Conservation (phyloP, 1,140 invertebrate species). For the Cydia amplana region DNA sequence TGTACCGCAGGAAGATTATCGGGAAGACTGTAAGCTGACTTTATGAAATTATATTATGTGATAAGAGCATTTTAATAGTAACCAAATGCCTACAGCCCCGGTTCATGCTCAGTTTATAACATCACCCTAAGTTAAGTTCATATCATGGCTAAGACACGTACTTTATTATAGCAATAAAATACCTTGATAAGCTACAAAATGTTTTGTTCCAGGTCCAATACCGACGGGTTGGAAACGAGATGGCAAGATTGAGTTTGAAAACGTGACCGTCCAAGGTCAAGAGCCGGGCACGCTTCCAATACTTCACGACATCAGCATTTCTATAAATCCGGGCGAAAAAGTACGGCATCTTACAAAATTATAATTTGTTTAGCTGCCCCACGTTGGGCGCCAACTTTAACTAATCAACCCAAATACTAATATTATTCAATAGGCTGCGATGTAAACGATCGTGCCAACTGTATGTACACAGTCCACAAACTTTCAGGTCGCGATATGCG, state of each 20-base stretch:
- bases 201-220: slow-evolving; percentile 74
- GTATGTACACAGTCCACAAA: neutral
- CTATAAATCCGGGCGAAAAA: slow-evolving; percentile 84
- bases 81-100: too few relatives aligned
- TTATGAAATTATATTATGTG: neutral
- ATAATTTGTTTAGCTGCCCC: neutral
- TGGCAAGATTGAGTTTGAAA: slow-evolving; percentile 86
- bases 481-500: slow-evolving; percentile 87
- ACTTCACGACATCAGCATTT: slow-evolving; percentile 82
- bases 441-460: neutral
- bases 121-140: too few relatives aligned
- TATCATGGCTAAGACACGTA: too few relatives aligned
- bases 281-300: slow-evolving; percentile 81
- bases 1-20: slow-evolving; percentile 81
- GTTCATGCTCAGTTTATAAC: too few relatives aligned
- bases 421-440: neutral
- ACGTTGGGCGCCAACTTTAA: neutral
- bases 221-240: slow-evolving; percentile 84
- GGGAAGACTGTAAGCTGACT: slow-evolving; percentile 71
- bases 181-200: neutral
- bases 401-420: neutral
- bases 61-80: too few relatives aligned
- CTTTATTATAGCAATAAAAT: neutral
- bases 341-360: slow-evolving; percentile 63
- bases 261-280: slow-evolving; percentile 83